Conservation (phyloP, 2,113 vertebrate species). For the Acrocephalus kingi region DNA sequence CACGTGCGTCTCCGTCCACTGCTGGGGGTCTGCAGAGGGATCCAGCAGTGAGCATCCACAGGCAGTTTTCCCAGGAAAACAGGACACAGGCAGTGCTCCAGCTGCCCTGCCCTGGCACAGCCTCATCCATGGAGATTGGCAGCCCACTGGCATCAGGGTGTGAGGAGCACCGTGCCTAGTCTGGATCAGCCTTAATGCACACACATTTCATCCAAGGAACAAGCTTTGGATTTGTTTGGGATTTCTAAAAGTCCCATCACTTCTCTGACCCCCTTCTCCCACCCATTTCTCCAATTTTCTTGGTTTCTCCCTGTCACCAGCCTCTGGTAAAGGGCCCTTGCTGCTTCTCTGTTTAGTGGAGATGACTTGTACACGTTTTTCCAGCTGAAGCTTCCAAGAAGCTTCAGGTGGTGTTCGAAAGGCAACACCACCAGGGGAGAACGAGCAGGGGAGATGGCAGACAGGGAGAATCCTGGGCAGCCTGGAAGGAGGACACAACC, state of each 20-base stretch:
- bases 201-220: neutral
- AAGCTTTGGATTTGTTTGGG: neutral
- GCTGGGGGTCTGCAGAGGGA: slow-evolving; percentile 84
- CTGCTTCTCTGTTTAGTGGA: neutral
- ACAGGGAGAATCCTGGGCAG: neutral
- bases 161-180: neutral
- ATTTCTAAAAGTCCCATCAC: neutral
- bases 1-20: slow-evolving; percentile 95
- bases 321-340: neutral
- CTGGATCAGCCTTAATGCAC: neutral
- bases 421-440: neutral
- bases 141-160: neutral
- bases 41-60: neutral
- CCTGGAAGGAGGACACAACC: neutral
- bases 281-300: neutral
- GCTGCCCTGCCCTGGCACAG: neutral
- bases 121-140: accelerated
- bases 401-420: neutral
- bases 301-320: neutral
- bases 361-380: neutral
- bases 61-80: neutral
- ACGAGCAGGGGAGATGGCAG: neutral
- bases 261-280: neutral
- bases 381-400: neutral
- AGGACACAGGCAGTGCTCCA: neutral